Evolutionary conservation across 2,888 invertebrate species (phyloP).

Genomic region (Cephus pulcher): DNA sequence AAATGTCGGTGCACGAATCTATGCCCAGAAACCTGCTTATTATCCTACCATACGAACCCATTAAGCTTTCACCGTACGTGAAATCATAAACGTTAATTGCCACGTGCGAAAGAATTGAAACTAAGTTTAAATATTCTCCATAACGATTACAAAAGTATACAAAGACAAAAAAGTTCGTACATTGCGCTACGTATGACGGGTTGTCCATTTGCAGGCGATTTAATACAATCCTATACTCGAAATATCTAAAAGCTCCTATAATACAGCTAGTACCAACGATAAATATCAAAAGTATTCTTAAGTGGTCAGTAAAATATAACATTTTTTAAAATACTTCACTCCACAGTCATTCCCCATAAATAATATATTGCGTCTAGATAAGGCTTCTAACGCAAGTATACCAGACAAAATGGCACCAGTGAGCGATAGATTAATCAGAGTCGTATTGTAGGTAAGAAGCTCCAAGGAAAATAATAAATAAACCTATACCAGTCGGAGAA

Average conservation of each 20-base stretch:
- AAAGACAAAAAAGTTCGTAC: background rate
- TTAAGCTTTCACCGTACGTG: no score
- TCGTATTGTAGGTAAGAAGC: background rate
- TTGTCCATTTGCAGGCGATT: background rate
- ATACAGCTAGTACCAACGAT: background rate
- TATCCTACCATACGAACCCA: background rate
- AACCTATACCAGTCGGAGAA: background rate
- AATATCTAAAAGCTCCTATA: background rate
- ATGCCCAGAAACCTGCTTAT: no score
- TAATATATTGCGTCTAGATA: background rate
- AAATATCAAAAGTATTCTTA: background rate
- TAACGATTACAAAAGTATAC: background rate
- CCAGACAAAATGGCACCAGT: background rate
- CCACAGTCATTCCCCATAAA: background rate
- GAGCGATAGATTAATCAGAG: background rate
- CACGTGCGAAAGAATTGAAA: background rate
- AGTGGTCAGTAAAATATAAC: background rate
- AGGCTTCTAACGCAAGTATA: background rate
- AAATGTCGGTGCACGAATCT: no score
- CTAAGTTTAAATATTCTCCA: background rate
- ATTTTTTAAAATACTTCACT: background rate
- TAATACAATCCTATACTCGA: background rate
- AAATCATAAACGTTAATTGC: no score
- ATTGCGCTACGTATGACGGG: background rate
- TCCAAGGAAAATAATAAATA: slow-evolving; percentile 2